Evolutionary conservation across 2,113 vertebrate species (phyloP).

Genomic region (Rhinoderma darwinii): DNA sequence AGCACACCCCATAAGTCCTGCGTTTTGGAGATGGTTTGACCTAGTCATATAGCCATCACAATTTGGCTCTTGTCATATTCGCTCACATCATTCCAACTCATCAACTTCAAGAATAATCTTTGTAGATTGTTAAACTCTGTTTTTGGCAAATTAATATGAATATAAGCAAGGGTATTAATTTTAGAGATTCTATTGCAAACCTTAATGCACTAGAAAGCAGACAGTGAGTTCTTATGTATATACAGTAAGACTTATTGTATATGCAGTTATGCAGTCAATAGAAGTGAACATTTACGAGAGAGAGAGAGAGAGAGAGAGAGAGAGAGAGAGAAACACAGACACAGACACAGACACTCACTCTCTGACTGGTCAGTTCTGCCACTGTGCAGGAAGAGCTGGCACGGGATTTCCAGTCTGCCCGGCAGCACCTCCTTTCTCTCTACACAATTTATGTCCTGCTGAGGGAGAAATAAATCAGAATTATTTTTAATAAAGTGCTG

Average conservation of each 20-base stretch:
- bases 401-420: conserved; percentile 36
- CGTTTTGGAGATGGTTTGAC: too few relatives aligned
- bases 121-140: too few relatives aligned
- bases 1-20: too few relatives aligned
- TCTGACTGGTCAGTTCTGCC: background rate
- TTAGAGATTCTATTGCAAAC: background rate
- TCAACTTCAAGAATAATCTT: too few relatives aligned
- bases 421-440: conserved; percentile 47
- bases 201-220: background rate
- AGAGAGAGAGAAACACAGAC: background rate
- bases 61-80: too few relatives aligned
- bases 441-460: conserved; percentile 55
- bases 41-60: too few relatives aligned
- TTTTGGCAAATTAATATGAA: too few relatives aligned
- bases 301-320: background rate
- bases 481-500: conserved; percentile 59
- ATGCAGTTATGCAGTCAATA: background rate
- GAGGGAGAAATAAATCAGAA: conserved; percentile 58
- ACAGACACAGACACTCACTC: too few relatives aligned
- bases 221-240: background rate
- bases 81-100: too few relatives aligned
- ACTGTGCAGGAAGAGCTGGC: conserved; percentile 45
- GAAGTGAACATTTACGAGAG: background rate
- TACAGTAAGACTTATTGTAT: background rate
- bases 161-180: background rate